phyloP scores from a whole-genome alignment of 23 tunicate genomes.

The Botrylloides violaceus region DNA sequence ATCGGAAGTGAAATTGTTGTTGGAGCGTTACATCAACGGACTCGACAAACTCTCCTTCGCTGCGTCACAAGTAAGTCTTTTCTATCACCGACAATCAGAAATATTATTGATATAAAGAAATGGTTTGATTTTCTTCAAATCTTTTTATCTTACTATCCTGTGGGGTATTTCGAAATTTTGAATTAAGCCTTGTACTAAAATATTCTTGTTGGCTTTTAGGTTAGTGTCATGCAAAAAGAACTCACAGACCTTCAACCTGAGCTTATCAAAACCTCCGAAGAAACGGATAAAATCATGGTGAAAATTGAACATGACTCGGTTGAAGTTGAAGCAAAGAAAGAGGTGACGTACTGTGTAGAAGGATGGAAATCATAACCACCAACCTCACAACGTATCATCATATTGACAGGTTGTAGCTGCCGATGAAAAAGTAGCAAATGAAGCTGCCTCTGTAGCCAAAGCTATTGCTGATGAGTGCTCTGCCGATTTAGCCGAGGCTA shows the following conservation, averaged over 20 bases:
- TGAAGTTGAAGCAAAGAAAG: constrained; percentile 98
- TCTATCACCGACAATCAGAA: too few species aligned
- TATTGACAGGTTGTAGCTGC: constrained; percentile 75
- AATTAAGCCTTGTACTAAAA: too few species aligned
- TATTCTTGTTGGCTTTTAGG: too few species aligned
- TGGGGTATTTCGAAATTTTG: too few species aligned
- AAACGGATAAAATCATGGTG: constrained; percentile 79
- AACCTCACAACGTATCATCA: too few species aligned
- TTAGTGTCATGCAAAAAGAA: constrained; percentile 83
- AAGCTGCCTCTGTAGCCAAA: constrained; percentile 85
- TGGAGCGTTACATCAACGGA: constrained; percentile 83
- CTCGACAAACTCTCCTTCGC: constrained; percentile 84
- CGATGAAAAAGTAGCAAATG: constrained; percentile 91
- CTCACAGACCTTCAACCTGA: constrained; percentile 79
- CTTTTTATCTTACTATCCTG: too few species aligned
- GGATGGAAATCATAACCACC: too few species aligned
- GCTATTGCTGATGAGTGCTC: constrained; percentile 93
- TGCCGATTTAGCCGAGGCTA: constrained; percentile 95
- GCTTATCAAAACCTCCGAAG: constrained; percentile 80
- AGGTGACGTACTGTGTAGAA: too few species aligned
- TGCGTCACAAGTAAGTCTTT: constrained; percentile 69
- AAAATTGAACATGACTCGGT: constrained; percentile 93
- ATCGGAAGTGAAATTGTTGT: constrained; percentile 74
- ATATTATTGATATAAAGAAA: background rate
- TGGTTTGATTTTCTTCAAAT: too few species aligned